phyloP scores from a whole-genome alignment of 2,113 vertebrate genomes.

The Melanotaenia duboulayi region DNA sequence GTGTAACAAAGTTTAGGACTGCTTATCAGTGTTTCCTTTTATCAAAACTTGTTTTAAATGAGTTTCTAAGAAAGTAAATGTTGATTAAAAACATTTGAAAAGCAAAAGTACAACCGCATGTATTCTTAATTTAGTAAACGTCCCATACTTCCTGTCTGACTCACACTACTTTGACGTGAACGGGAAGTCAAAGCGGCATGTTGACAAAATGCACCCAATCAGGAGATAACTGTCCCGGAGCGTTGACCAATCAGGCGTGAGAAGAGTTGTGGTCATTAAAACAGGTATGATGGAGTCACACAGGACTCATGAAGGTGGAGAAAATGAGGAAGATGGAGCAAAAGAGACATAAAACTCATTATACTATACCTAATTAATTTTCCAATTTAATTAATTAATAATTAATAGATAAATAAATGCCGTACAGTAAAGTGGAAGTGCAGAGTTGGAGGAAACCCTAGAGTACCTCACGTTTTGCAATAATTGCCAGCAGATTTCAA shows the following conservation, averaged over 20 bases:
- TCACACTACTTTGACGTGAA: background rate
- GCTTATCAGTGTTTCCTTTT: too few relatives aligned
- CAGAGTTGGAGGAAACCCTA: too few relatives aligned
- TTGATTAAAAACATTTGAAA: background rate
- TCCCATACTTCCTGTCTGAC: background rate
- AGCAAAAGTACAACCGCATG: accelerated
- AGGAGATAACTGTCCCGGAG: background rate
- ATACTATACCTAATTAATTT: too few relatives aligned
- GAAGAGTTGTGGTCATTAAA: constrained; percentile 27
- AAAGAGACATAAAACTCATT: too few relatives aligned
- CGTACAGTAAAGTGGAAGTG: too few relatives aligned
- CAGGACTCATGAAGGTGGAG: too few relatives aligned
- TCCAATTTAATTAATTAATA: too few relatives aligned
- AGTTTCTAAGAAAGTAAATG: too few relatives aligned
- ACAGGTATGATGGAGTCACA: background rate
- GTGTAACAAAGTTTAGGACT: background rate
- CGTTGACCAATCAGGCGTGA: constrained; percentile 49
- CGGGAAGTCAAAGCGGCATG: constrained; percentile 17
- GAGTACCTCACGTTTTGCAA: background rate
- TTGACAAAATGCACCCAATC: constrained; percentile 73
- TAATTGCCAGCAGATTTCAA: background rate
- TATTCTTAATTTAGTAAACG: background rate
- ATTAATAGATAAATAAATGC: too few relatives aligned
- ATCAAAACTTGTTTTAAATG: too few relatives aligned
- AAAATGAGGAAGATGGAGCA: too few relatives aligned